These are phyloP conservation scores for Actinernus sp. DNA, from an alignment of 92 coral and sea anemone species.

Conservation along the genomic window DNA sequence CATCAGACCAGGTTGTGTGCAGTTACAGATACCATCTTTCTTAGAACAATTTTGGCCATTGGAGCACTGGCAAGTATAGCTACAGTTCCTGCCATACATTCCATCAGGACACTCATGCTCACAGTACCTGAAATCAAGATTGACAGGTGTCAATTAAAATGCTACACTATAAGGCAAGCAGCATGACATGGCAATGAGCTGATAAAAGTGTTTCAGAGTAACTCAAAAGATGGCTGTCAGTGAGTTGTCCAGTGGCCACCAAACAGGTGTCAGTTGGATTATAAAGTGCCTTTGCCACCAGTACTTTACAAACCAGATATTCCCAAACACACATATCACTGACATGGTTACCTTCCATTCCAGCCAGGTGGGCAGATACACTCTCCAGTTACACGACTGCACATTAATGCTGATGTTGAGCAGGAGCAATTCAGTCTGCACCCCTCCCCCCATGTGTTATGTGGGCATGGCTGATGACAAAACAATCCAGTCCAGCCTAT, in stretches of 20 bases:
- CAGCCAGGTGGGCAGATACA: slow-evolving; percentile 82
- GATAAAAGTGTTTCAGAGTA: too few species aligned
- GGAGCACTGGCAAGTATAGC: slow-evolving; percentile 70
- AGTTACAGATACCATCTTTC: slow-evolving; percentile 80
- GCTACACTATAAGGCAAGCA: too few species aligned
- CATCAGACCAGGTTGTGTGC: slow-evolving; percentile 81
- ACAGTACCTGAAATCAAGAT: too few species aligned
- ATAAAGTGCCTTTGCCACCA: too few species aligned
- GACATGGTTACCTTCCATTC: slow-evolving; percentile 72
- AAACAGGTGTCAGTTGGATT: too few species aligned
- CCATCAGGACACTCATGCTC: slow-evolving; percentile 71
- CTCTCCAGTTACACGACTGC: slow-evolving; percentile 81
- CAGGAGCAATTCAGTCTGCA: slow-evolving; percentile 76
- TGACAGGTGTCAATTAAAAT: too few species aligned
- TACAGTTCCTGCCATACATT: slow-evolving; percentile 76
- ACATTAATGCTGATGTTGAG: slow-evolving; percentile 65
- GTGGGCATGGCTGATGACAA: slow-evolving; percentile 84
- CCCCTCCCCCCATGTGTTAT: slow-evolving; percentile 81
- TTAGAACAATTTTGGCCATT: slow-evolving; percentile 64
- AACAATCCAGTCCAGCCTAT: slow-evolving; percentile 87
- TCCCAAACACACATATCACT: too few species aligned
- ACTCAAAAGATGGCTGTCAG: too few species aligned
- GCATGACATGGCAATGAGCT: too few species aligned
- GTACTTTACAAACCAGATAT: too few species aligned
- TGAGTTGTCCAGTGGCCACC: too few species aligned